Evolutionary conservation across 2,888 invertebrate genomes (phyloP).

Genomic region (Elmis aenea): DNA sequence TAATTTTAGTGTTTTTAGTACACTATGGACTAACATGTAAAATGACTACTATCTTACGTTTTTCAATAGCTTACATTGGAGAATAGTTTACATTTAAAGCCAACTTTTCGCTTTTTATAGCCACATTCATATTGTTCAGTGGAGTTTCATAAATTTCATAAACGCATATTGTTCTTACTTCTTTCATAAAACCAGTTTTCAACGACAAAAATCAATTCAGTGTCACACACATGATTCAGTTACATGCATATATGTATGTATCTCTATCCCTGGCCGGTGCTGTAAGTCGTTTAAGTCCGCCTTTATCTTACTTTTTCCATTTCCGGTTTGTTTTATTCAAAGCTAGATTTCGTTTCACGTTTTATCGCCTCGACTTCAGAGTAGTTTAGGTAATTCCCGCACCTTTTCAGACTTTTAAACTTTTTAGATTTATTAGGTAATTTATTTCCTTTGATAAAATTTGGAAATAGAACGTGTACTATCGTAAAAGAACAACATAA

Average conservation of each 20-base stretch:
- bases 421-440: slow-evolving; percentile 18
- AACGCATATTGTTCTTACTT: no score
- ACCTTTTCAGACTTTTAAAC: slow-evolving; percentile 22
- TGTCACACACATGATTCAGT: slow-evolving; percentile 34
- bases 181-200: no score
- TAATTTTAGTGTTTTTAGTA: no score
- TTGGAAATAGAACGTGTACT: no score
- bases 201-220: slow-evolving; percentile 34
- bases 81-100: no score
- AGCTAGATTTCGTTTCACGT: slow-evolving; percentile 22
- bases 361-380: slow-evolving; percentile 26
- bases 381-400: slow-evolving; percentile 18
- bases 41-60: no score
- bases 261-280: slow-evolving; percentile 25
- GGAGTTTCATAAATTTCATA: no score
- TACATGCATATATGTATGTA: slow-evolving; percentile 38
- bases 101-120: no score
- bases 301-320: slow-evolving; percentile 40
- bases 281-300: slow-evolving; percentile 32
- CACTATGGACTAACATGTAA: no score
- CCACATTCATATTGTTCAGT: no score
- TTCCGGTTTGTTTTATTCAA: slow-evolving; percentile 41
- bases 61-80: no score
- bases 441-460: slow-evolving; percentile 15
- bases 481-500: no score